Percentiles rank a stretch among this genome's conserved stretches.
These are phyloP conservation scores for Erethizon dorsatum DNA, from an alignment of 2,797 vertebrate species.

Conservation along the genomic window DNA sequence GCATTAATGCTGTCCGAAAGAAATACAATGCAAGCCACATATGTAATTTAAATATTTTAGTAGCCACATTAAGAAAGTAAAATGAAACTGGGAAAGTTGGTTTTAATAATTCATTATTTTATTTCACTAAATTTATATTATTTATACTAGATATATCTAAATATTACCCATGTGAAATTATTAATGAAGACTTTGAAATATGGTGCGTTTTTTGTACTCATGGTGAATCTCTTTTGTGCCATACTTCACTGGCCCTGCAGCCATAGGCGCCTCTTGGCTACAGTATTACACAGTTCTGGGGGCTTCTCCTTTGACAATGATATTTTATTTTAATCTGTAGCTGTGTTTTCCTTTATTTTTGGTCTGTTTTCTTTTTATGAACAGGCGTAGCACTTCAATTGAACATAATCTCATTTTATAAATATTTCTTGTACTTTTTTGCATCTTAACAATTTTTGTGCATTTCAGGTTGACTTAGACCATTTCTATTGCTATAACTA, in stretches of 20 bases:
- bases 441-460: slow-evolving; percentile 22
- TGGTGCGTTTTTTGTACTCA: background rate
- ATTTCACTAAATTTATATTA: background rate
- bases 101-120: slow-evolving; percentile 36
- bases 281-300: fast-evolving
- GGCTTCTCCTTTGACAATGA: fast-evolving
- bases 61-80: slow-evolving; percentile 1
- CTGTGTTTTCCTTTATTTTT: background rate
- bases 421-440: background rate
- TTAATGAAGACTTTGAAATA: background rate
- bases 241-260: background rate
- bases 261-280: background rate
- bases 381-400: background rate
- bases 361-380: background rate
- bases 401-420: background rate
- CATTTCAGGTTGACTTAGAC: background rate
- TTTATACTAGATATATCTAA: background rate
- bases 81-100: background rate
- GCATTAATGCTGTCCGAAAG: background rate
- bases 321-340: background rate
- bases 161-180: background rate
- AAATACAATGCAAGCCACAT: background rate
- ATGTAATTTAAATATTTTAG: background rate
- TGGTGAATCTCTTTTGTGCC: background rate
- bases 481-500: background rate